Evolutionary conservation across 92 coral and sea anemone species (phyloP), one percentile per base, ranked within the genome.

Genomic region (Phenganax stokvisi): DNA sequence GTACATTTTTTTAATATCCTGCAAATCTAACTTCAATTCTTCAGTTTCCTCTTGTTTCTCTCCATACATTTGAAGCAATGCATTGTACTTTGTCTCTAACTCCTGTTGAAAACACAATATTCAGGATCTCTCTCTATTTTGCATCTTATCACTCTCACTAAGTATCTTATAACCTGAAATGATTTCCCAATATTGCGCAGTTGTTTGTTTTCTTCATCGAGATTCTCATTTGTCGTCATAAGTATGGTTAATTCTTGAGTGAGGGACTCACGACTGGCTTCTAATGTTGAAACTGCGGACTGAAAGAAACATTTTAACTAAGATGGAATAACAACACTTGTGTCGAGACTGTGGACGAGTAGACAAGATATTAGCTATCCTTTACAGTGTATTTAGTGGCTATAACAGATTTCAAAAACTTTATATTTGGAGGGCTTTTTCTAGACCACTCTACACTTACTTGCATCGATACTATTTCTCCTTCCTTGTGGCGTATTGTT

Each of bases 31-130:
- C 57, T 89, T 92, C 64, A 96, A 86, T 78, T 96, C 99, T 27
- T 96, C 99, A 13, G 97, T 90, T 69, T 96, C 92, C 71, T 96
- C 99, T 68, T 93, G 96, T 82, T 96, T 96, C 81, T 96, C 99
- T 20, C 99, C 99, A 71, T 96, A 96, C 99, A 96, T 96, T 84
- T 96, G 99, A 29, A 96, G 88, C 64, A 96, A 90, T 10, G 99
- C 99, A 76, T 96, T 96, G 81, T 92, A 93, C 11, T 93, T 90
- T 84, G 92, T 97, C 67, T 92, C 84, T 3, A 89, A 81, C 10
- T 82, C 99, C 99, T 96, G 69, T 57, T 29, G 20, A 25, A 54
- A 16, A 16, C 28, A 9, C 67, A 61, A 61, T 12, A 28, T 17
- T 13, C n/a, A 61, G 25, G 8, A 0, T 61, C n/a, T 12, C 16